phyloP scores from a whole-genome alignment of 1,140 invertebrate genomes.

The Drosophila azteca region DNA sequence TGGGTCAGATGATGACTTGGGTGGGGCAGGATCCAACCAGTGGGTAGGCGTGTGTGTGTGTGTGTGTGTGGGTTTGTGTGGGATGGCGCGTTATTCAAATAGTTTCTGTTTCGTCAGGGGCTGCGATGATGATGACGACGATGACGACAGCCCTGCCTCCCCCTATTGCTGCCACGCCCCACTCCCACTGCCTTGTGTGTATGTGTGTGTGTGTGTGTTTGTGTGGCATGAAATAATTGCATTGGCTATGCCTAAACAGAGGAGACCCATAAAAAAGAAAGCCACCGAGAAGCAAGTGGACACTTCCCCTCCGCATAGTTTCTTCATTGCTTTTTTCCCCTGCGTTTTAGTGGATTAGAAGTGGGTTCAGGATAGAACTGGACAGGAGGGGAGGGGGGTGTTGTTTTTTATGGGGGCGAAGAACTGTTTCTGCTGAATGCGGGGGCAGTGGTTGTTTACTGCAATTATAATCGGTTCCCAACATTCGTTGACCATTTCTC shows the following conservation, averaged over 20 bases:
- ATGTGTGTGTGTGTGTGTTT: constrained; percentile 39
- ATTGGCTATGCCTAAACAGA: constrained; percentile 67
- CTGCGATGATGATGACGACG: constrained; percentile 31
- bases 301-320: background rate
- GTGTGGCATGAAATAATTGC: constrained; percentile 75
- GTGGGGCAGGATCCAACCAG: background rate
- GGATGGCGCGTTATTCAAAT: constrained; percentile 75
- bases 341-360: no score
- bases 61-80: constrained; percentile 31
- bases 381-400: background rate
- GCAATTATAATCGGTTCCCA: constrained; percentile 36
- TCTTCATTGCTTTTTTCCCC: background rate
- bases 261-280: constrained; percentile 17
- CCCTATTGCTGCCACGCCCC: constrained; percentile 33
- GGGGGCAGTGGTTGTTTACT: constrained; percentile 4
- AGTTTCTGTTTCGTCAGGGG: constrained; percentile 64
- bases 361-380: no score
- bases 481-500: constrained; percentile 29
- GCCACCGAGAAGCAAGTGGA: constrained; percentile 1
- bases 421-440: no score
- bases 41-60: constrained; percentile 7
- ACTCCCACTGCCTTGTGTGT: constrained; percentile 21
- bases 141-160: constrained; percentile 44
- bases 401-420: background rate
- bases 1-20: constrained; percentile 12